Percentiles rank a stretch among this genome's conserved stretches.
Conservation (phyloP, 2,113 vertebrate species). For the Philantomba maxwellii region DNA sequence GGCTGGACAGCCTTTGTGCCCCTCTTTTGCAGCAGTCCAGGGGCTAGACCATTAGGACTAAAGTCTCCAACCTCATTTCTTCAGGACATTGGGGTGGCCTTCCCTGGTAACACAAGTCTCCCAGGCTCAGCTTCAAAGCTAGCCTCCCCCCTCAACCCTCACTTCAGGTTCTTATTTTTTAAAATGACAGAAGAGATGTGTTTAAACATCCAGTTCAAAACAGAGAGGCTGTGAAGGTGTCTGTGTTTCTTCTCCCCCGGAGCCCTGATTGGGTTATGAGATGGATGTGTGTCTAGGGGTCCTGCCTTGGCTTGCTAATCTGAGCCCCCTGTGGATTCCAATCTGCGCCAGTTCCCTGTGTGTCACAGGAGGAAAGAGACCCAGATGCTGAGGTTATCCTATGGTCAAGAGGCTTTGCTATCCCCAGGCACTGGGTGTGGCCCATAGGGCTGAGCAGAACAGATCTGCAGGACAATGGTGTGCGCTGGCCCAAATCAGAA, state of each 20-base stretch:
- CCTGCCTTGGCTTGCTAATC: background rate
- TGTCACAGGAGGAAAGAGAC: background rate
- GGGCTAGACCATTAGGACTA: background rate
- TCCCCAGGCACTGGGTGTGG: accelerated
- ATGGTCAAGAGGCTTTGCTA: background rate
- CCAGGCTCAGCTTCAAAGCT: background rate
- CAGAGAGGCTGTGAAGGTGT: background rate
- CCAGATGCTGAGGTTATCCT: background rate
- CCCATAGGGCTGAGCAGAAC: background rate
- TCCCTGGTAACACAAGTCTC: background rate
- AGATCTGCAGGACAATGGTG: background rate
- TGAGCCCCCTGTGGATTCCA: background rate
- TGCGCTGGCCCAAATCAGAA: background rate
- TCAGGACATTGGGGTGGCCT: background rate
- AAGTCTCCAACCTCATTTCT: background rate
- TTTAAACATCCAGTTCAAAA: background rate
- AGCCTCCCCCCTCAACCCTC: background rate
- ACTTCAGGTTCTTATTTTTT: background rate
- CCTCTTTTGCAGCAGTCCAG: background rate
- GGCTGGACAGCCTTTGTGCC: background rate
- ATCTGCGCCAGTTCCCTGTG: background rate
- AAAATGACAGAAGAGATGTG: background rate
- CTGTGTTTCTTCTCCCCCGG: background rate
- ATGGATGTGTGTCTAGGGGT: background rate
- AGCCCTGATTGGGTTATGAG: background rate